These are phyloP conservation scores for Oligia fasciuncula DNA, from an alignment of 2,888 invertebrate species.

Conservation along the genomic window DNA sequence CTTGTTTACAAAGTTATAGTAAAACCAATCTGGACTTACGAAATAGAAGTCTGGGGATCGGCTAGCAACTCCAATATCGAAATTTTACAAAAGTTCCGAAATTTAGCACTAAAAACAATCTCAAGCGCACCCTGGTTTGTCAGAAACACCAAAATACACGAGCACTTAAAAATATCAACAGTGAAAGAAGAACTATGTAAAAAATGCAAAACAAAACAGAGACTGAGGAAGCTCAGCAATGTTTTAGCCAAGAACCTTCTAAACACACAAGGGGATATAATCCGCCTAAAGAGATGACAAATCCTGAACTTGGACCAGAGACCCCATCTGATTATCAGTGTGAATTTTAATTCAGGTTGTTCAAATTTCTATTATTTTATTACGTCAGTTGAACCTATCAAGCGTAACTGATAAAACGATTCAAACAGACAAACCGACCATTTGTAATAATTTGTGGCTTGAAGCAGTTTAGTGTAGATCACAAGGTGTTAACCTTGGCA, in stretches of 20 bases:
- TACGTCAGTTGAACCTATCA: conserved; percentile 13
- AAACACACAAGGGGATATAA: neutral
- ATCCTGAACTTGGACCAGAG: neutral
- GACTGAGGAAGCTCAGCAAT: neutral
- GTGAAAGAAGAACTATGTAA: neutral
- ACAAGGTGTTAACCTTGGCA: neutral
- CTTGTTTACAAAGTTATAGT: too few relatives aligned
- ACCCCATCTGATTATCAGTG: conserved; percentile 21
- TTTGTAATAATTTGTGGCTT: neutral
- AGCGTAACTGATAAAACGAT: neutral
- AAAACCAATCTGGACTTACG: too few relatives aligned
- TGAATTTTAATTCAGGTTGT: conserved; percentile 26
- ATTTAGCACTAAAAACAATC: too few relatives aligned
- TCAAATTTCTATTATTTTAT: conserved; percentile 19
- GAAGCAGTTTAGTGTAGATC: too few relatives aligned
- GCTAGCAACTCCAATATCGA: too few relatives aligned
- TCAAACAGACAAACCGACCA: neutral
- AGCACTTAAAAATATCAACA: neutral
- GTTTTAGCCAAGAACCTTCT: neutral
- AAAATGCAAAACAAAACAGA: neutral
- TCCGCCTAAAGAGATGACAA: neutral
- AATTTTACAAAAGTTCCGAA: too few relatives aligned
- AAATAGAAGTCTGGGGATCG: too few relatives aligned
- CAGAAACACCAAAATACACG: neutral
- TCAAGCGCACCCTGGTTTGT: neutral